Evolutionary conservation across 30 jellyfish, hydroid and myxozoan species (phyloP).

Genomic region (Calvadosia cruxmelitensis): DNA sequence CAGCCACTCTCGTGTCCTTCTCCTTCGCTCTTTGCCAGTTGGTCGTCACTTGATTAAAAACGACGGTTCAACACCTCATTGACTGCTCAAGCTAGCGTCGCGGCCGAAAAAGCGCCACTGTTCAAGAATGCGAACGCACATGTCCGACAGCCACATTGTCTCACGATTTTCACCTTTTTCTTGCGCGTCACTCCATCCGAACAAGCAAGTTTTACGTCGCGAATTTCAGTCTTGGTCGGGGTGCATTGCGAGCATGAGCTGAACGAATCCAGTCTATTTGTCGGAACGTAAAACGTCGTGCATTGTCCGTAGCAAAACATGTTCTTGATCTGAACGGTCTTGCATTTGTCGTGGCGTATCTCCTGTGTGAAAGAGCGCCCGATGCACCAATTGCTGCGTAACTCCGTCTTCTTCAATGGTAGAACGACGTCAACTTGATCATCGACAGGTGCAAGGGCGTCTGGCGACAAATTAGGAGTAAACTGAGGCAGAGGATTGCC

Average conservation of each 20-base stretch:
- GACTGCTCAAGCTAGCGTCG: too few relatives aligned
- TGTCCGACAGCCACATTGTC: constrained; percentile 50
- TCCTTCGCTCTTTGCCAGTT: too few relatives aligned
- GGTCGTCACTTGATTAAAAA: too few relatives aligned
- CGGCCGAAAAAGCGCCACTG: too few relatives aligned
- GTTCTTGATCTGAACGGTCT: constrained; percentile 40
- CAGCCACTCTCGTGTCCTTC: too few relatives aligned
- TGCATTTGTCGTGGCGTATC: constrained; percentile 53
- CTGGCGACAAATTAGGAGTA: background rate
- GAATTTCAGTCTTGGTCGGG: constrained; percentile 26
- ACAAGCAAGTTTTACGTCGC: constrained; percentile 42
- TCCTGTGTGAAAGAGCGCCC: constrained; percentile 47
- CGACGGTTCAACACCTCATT: too few relatives aligned
- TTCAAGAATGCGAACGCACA: constrained; percentile 27
- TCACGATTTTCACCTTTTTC: constrained; percentile 42
- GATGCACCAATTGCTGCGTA: constrained; percentile 58
- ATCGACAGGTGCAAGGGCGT: background rate
- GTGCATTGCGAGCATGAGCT: constrained; percentile 53
- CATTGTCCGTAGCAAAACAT: constrained; percentile 70
- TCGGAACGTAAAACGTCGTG: constrained; percentile 56
- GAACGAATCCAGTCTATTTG: constrained; percentile 18
- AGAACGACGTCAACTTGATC: constrained; percentile 3
- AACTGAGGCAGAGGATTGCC: background rate
- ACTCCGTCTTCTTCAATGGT: constrained; percentile 45
- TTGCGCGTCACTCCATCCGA: constrained; percentile 27